Conservation (phyloP, 2,797 vertebrate genomes). For the Urocyon cinereoargenteus region DNA sequence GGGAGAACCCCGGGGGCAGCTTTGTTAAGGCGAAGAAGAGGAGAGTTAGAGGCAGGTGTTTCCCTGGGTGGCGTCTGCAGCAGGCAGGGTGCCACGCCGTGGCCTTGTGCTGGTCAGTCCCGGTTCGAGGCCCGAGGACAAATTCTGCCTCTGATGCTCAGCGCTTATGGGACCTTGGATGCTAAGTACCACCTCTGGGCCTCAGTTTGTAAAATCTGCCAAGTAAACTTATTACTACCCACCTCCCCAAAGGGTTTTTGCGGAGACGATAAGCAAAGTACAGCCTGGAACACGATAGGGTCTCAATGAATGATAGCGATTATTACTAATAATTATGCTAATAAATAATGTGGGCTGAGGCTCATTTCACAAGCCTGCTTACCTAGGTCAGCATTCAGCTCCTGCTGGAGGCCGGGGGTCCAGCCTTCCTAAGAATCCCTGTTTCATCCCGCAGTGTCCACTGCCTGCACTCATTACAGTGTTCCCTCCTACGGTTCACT, state of each 20-base stretch:
- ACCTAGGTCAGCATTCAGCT: constrained; percentile 65
- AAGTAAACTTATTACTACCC: background rate
- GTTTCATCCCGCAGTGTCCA: background rate
- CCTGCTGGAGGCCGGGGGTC: background rate
- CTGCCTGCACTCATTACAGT: background rate
- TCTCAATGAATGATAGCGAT: background rate
- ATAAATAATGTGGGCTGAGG: constrained; percentile 69
- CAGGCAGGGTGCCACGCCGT: accelerated
- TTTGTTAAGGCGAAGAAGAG: background rate
- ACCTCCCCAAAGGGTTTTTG: constrained; percentile 24
- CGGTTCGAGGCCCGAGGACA: background rate
- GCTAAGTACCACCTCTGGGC: background rate
- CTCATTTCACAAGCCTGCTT: constrained; percentile 44
- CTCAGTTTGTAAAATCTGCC: background rate
- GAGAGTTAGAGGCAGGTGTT: background rate
- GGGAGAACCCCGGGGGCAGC: background rate
- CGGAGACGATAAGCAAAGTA: constrained; percentile 38
- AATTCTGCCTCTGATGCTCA: background rate
- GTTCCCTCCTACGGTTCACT: background rate
- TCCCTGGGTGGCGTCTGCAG: background rate
- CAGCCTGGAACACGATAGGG: background rate
- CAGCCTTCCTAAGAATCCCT: background rate
- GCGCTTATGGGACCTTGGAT: background rate
- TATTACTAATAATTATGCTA: constrained; percentile 70
- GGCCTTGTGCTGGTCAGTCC: background rate